Evolutionary conservation across 2,888 invertebrate genomes (phyloP).

Genomic region (Leptinotarsa tumamoca): DNA sequence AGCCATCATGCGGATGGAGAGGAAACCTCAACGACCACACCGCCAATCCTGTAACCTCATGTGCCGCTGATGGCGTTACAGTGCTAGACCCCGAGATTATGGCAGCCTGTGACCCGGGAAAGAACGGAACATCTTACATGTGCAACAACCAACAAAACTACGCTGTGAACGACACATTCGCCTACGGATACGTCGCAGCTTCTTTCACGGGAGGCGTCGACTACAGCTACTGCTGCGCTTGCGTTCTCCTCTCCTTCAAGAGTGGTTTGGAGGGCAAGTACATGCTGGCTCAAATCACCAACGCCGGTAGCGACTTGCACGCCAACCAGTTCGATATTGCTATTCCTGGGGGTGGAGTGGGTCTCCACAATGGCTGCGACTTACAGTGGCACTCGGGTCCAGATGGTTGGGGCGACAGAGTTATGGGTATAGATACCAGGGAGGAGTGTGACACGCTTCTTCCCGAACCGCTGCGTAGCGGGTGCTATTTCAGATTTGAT

Average conservation of each 20-base stretch:
- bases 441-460: slow-evolving; percentile 41
- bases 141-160: slow-evolving; percentile 48
- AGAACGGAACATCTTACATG: slow-evolving; percentile 43
- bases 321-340: slow-evolving; percentile 39
- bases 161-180: slow-evolving; percentile 43
- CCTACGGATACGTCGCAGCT: slow-evolving; percentile 50
- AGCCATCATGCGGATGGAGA: slow-evolving; percentile 36
- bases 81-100: background rate
- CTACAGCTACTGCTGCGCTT: slow-evolving; percentile 29
- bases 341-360: slow-evolving; percentile 45
- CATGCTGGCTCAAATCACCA: slow-evolving; percentile 31
- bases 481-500: slow-evolving; percentile 48
- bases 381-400: slow-evolving; percentile 45
- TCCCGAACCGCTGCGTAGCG: slow-evolving; percentile 41
- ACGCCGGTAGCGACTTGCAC: slow-evolving; percentile 32
- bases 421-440: slow-evolving; percentile 43
- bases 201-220: slow-evolving; percentile 27
- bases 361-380: slow-evolving; percentile 46
- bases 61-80: slow-evolving; percentile 5
- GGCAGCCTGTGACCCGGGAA: slow-evolving; percentile 25
- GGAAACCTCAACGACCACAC: slow-evolving; percentile 26
- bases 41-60: background rate
- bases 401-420: slow-evolving; percentile 48
- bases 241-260: slow-evolving; percentile 28
- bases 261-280: slow-evolving; percentile 21